phyloP scores from a whole-genome alignment of 2,113 vertebrate species.

The Conger conger region DNA sequence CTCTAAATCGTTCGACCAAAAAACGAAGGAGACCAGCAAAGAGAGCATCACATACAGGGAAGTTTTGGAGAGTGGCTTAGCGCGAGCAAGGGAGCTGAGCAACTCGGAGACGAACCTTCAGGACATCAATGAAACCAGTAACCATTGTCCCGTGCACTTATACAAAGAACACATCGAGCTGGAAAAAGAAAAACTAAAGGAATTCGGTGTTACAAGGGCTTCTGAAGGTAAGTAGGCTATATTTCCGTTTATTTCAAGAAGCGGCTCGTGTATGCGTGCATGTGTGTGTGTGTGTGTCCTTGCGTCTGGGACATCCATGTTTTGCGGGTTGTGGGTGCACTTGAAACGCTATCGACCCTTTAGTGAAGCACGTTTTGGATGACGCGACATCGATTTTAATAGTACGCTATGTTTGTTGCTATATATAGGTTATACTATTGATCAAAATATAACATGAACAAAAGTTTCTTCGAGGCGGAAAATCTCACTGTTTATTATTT shows the following conservation, averaged over 20 bases:
- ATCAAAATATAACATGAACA: neutral
- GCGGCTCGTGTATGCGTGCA: neutral
- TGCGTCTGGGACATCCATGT: neutral
- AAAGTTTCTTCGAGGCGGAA: neutral
- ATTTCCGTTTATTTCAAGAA: neutral
- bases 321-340: neutral
- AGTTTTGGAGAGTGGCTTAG: conserved; percentile 97
- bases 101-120: conserved; percentile 83
- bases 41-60: conserved; percentile 94
- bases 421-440: neutral
- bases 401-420: neutral
- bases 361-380: neutral
- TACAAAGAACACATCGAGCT: conserved; percentile 89
- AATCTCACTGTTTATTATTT: neutral
- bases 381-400: neutral
- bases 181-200: conserved; percentile 92
- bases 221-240: conserved; percentile 86
- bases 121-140: conserved; percentile 83
- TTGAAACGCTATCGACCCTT: neutral
- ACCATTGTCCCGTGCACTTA: conserved; percentile 86
- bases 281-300: neutral
- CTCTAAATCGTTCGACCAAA: conserved; percentile 97
- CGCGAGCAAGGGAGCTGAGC: conserved; percentile 85
- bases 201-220: conserved; percentile 81
- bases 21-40: conserved; percentile 88